Conservation (phyloP, 2,888 invertebrate species). For the Drosophila peninsularis region DNA sequence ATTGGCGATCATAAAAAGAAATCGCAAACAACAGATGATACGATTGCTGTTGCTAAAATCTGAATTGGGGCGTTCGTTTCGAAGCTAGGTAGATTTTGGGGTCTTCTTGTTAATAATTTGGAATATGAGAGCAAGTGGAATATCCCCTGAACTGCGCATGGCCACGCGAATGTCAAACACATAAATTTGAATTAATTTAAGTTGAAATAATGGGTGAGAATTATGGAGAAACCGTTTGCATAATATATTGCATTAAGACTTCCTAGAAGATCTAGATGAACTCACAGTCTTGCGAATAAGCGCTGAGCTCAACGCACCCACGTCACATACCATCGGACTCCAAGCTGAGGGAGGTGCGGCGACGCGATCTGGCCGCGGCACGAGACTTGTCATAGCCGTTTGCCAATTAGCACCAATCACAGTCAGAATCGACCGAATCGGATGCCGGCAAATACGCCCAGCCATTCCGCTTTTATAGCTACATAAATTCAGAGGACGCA, state of each 20-base stretch:
- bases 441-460: conserved; percentile 40
- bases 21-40: conserved; percentile 18
- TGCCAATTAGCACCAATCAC: conserved; percentile 69
- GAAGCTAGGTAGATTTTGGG: neutral
- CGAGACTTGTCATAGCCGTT: conserved; percentile 58
- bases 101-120: neutral
- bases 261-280: conserved; percentile 65
- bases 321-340: conserved; percentile 47
- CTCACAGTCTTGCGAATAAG: conserved; percentile 46
- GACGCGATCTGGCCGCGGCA: conserved; percentile 48
- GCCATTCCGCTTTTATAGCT: conserved; percentile 57
- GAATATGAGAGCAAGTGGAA: conserved; percentile 5
- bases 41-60: conserved; percentile 24
- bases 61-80: conserved; percentile 44
- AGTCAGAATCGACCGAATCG: conserved; percentile 26
- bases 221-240: conserved; percentile 49
- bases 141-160: conserved; percentile 23
- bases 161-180: conserved; percentile 39
- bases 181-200: conserved; percentile 69
- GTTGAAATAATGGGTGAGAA: conserved; percentile 32
- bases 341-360: conserved; percentile 17
- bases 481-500: conserved; percentile 67
- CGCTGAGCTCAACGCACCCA: conserved; percentile 75
- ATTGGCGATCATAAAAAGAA: conserved; percentile 57
- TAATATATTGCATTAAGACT: conserved; percentile 71